These are phyloP conservation scores for Trachurus trachurus DNA, from an alignment of 2,797 vertebrate genomes.

Conservation along the genomic window DNA sequence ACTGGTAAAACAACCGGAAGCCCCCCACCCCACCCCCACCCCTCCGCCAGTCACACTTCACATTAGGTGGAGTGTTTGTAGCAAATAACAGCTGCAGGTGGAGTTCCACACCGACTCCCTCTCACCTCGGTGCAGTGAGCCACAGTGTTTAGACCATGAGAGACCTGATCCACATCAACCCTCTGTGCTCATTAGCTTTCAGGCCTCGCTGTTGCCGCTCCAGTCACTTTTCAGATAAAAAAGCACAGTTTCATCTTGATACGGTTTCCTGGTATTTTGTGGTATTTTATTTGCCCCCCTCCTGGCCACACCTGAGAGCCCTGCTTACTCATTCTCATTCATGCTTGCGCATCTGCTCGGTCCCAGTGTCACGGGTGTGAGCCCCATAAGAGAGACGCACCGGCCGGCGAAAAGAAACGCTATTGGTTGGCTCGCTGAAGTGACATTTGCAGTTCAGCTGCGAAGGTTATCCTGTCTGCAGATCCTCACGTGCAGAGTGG, in stretches of 20 bases:
- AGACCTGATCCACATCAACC: constrained; percentile 10
- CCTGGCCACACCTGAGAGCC: constrained; percentile 70
- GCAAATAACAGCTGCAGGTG: constrained; percentile 4
- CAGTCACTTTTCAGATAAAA: constrained; percentile 3
- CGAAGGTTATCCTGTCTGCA: constrained; percentile 76
- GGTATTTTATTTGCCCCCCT: constrained; percentile 54
- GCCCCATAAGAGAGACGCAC: constrained; percentile 60
- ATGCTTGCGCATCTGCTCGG: constrained; percentile 61
- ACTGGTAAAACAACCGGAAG: constrained; percentile 6
- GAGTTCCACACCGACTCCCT: not conserved
- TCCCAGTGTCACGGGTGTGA: constrained; percentile 62
- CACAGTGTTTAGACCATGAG: constrained; percentile 23
- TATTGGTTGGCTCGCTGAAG: constrained; percentile 60
- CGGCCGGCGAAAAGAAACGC: constrained; percentile 29
- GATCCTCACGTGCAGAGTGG: constrained; percentile 60
- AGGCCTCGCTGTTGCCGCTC: constrained; percentile 4
- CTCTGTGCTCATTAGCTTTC: constrained; percentile 43
- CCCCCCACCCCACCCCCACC: too few species aligned
- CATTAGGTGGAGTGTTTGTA: constrained; percentile 23
- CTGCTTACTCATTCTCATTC: constrained; percentile 78
- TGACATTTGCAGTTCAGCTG: constrained; percentile 79
- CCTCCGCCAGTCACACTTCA: constrained; percentile 14
- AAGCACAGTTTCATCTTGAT: constrained; percentile 35
- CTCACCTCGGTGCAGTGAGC: constrained; percentile 19
- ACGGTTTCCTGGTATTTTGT: constrained; percentile 59